These are phyloP conservation scores for Drosophila mimica DNA, from an alignment of 2,888 invertebrate genomes.

Conservation along the genomic window DNA sequence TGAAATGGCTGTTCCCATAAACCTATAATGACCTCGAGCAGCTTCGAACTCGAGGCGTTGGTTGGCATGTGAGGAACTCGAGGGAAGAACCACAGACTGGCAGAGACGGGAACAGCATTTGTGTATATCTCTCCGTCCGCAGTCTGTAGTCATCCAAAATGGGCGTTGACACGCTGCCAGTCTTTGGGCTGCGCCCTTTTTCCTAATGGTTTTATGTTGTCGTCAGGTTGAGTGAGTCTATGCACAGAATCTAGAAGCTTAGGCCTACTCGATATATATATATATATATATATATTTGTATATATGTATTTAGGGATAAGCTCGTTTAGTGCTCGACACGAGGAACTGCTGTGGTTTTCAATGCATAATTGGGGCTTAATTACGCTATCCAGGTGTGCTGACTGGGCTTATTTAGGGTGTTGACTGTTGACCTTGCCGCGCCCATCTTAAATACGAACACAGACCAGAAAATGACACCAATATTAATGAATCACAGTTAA, in stretches of 20 bases:
- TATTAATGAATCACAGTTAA: slow-evolving; percentile 1
- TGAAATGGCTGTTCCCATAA: slow-evolving; percentile 45
- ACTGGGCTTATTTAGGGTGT: slow-evolving; percentile 4
- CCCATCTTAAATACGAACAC: slow-evolving; percentile 19
- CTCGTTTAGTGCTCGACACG: slow-evolving; percentile 57
- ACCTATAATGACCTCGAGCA: slow-evolving; percentile 52
- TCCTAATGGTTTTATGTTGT: slow-evolving; percentile 78
- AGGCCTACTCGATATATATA: slow-evolving; percentile 19
- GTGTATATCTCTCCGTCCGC: slow-evolving; percentile 1
- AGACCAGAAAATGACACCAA: background rate
- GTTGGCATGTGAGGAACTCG: slow-evolving; percentile 25
- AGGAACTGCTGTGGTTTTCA: slow-evolving; percentile 65
- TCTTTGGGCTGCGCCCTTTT: slow-evolving; percentile 63
- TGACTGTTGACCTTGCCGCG: slow-evolving; percentile 53
- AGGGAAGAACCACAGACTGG: slow-evolving; percentile 2
- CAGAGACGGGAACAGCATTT: slow-evolving; percentile 1
- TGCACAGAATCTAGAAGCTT: slow-evolving; percentile 31
- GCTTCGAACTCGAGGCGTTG: slow-evolving; percentile 8
- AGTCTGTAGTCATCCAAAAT: slow-evolving; percentile 36
- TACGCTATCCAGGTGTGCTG: slow-evolving; percentile 45
- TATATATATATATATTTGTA: background rate
- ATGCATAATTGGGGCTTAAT: slow-evolving; percentile 69
- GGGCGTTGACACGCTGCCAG: slow-evolving; percentile 70
- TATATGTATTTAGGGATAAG: slow-evolving; percentile 20
- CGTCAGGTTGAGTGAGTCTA: slow-evolving; percentile 16